A percentile compares a stretch with the other conserved stretches of the same genome.
Conservation (phyloP, 2,113 vertebrate species). For the Ondatra zibethicus region DNA sequence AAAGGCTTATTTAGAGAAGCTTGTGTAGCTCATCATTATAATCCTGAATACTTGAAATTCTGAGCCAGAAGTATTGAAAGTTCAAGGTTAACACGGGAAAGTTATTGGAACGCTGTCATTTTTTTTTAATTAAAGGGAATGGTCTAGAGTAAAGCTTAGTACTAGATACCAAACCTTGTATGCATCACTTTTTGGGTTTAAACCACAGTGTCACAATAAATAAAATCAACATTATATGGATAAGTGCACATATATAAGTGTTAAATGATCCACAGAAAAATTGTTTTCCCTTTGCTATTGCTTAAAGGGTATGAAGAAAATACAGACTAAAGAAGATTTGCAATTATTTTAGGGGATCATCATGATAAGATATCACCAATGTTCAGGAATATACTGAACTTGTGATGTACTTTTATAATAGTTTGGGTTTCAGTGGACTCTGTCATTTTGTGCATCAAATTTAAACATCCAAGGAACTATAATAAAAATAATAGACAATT, state of each 20-base stretch:
- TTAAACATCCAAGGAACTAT: background rate
- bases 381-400: background rate
- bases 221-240: background rate
- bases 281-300: background rate
- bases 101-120: background rate
- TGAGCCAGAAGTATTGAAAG: background rate
- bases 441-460: background rate
- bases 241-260: background rate
- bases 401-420: background rate
- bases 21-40: too few relatives aligned
- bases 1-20: background rate
- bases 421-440: background rate
- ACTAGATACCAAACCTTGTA: background rate
- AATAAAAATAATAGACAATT: background rate
- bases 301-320: background rate
- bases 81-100: background rate
- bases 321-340: background rate
- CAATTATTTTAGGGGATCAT: too few relatives aligned
- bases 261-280: background rate
- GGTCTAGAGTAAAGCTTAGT: background rate
- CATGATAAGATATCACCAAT: background rate
- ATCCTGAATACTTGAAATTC: background rate
- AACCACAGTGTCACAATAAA: background rate
- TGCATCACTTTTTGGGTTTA: background rate
- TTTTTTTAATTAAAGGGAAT: background rate